These are phyloP conservation scores for Parauchenoglanis punctatus DNA, from an alignment of 2,797 vertebrate species.

Conservation along the genomic window DNA sequence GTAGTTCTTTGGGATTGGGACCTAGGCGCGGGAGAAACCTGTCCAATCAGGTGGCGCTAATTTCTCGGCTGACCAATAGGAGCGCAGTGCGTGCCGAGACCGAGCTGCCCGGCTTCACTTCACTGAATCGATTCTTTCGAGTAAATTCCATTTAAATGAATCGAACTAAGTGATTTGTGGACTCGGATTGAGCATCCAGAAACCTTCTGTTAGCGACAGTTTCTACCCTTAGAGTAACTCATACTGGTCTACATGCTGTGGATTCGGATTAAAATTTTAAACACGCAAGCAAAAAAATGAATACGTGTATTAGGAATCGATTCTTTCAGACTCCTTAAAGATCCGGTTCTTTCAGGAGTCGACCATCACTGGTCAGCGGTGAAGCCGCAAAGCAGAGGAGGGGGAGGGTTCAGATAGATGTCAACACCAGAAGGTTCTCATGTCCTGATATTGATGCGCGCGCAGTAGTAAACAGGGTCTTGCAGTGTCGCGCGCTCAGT, in stretches of 20 bases:
- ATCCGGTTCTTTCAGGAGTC: conserved; percentile 1
- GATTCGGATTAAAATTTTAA: background rate
- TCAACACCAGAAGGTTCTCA: conserved; percentile 33
- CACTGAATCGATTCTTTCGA: background rate
- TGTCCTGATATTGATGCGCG: conserved; percentile 4
- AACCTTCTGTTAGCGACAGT: too few relatives aligned
- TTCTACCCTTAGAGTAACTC: background rate
- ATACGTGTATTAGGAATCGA: background rate
- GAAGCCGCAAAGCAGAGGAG: conserved; percentile 41
- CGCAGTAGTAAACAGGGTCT: background rate
- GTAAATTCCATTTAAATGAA: background rate
- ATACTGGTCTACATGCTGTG: background rate
- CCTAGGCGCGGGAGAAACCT: conserved; percentile 10
- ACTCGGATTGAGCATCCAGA: background rate
- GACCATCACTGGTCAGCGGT: conserved; percentile 28
- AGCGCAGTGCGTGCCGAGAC: conserved; percentile 10
- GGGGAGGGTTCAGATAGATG: conserved; percentile 26
- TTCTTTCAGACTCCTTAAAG: background rate
- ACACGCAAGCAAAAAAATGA: too few relatives aligned
- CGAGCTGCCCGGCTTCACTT: background rate
- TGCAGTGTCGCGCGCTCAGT: conserved; percentile 10
- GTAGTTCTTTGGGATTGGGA: background rate
- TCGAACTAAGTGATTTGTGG: background rate
- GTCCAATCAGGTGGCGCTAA: conserved; percentile 44
- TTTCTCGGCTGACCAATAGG: conserved; percentile 31